phyloP scores from a whole-genome alignment of 23 tunicate species.

The Styela clava region DNA sequence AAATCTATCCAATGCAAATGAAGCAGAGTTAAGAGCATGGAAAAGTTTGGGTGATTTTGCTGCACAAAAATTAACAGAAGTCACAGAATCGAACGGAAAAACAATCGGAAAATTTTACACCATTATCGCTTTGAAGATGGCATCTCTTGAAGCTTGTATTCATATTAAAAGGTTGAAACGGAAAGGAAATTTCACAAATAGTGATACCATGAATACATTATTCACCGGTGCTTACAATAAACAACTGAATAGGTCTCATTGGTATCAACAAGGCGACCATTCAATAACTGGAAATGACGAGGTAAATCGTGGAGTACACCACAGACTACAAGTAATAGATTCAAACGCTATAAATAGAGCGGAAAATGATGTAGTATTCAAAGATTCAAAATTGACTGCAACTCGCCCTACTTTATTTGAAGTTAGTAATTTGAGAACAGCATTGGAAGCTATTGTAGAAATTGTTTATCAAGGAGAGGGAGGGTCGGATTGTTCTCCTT shows the following conservation, averaged over 20 bases:
- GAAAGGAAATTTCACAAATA: background rate
- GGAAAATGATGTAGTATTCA: background rate
- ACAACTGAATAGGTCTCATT: constrained; percentile 41
- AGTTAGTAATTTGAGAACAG: constrained; percentile 23
- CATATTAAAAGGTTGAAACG: constrained; percentile 1
- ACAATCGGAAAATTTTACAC: background rate
- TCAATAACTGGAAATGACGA: background rate
- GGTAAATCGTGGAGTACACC: background rate
- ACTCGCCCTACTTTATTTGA: constrained; percentile 26
- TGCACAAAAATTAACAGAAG: background rate
- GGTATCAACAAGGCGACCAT: constrained; percentile 16
- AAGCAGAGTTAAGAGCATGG: too few relatives aligned
- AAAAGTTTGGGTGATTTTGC: too few relatives aligned
- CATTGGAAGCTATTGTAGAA: constrained; percentile 37
- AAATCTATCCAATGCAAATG: too few relatives aligned
- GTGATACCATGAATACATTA: constrained; percentile 16
- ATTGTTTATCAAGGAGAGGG: constrained; percentile 46
- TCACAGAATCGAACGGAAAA: background rate
- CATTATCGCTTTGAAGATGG: constrained; percentile 1
- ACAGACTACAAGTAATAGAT: background rate
- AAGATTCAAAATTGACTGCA: background rate
- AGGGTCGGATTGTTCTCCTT: constrained; percentile 35
- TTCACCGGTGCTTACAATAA: constrained; percentile 4
- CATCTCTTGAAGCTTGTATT: constrained; percentile 27
- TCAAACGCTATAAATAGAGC: constrained; percentile 10